A percentile compares a stretch with the other conserved stretches of the same genome.
These are phyloP conservation scores for Diadema setosum DNA, from an alignment of 35 echinoderm and acorn worm genomes.

Conservation along the genomic window DNA sequence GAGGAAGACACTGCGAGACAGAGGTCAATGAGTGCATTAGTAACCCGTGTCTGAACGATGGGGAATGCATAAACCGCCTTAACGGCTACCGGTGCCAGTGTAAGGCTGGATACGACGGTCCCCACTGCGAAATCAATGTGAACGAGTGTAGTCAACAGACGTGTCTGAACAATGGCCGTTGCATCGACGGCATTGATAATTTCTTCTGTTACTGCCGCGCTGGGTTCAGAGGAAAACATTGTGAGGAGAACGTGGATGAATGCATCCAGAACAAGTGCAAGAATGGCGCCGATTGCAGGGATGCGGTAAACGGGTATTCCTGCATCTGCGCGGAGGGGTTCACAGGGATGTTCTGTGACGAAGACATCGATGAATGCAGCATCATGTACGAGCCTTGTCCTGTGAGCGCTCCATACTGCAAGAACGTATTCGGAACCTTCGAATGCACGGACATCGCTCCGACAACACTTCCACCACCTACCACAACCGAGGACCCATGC, in stretches of 20 bases:
- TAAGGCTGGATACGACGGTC: constrained; percentile 31
- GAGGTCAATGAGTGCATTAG: constrained; percentile 53
- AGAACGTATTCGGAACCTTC: neutral
- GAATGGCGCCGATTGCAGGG: constrained; percentile 51
- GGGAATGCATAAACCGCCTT: neutral
- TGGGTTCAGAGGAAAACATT: constrained; percentile 44
- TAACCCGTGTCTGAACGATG: constrained; percentile 31
- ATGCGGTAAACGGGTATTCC: constrained; percentile 37
- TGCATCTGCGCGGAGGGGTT: constrained; percentile 29
- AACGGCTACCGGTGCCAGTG: constrained; percentile 1
- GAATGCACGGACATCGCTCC: constrained; percentile 6
- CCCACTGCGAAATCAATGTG: constrained; percentile 58
- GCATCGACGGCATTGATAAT: constrained; percentile 29
- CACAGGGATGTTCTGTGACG: constrained; percentile 25
- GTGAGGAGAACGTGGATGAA: constrained; percentile 67
- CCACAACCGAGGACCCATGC: neutral
- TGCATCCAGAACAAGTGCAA: constrained; percentile 14
- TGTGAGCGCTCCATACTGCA: neutral
- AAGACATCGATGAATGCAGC: constrained; percentile 49
- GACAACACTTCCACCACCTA: neutral
- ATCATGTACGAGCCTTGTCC: neutral
- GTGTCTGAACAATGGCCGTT: constrained; percentile 53
- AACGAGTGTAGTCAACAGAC: constrained; percentile 52
- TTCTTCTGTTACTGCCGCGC: constrained; percentile 53
- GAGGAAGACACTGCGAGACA: constrained; percentile 38